Evolutionary conservation across 2,113 vertebrate genomes (phyloP).

Genomic region (Pomatorhinus ruficollis): DNA sequence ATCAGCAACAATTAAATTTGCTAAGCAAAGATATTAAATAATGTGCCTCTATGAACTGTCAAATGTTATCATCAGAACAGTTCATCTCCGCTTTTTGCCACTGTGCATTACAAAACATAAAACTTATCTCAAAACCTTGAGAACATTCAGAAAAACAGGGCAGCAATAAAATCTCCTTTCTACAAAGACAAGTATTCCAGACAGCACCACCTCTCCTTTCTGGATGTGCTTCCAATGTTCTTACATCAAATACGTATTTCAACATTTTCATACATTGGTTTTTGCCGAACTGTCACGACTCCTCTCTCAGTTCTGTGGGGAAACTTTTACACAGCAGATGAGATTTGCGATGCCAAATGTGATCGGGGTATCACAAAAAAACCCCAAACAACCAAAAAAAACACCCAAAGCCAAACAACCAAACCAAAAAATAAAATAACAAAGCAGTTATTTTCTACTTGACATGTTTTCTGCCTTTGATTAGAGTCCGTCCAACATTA

Average conservation of each 20-base stretch:
- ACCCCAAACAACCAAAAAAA: neutral
- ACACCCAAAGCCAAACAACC: neutral
- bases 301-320: neutral
- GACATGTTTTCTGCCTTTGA: neutral
- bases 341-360: neutral
- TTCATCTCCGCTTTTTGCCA: neutral
- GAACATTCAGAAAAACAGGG: neutral
- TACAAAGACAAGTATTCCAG: neutral
- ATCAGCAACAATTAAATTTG: neutral
- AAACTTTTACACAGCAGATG: neutral
- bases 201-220: neutral
- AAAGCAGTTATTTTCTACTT: neutral
- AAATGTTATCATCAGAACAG: neutral
- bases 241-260: neutral
- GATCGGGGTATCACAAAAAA: neutral
- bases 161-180: neutral
- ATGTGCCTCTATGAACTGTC: neutral
- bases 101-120: neutral
- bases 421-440: neutral
- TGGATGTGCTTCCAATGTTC: neutral
- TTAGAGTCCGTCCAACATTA: neutral
- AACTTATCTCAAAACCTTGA: neutral
- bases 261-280: neutral
- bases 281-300: neutral
- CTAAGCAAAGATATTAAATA: neutral